Base-by-base conservation (phyloP, 2,797 vertebrate species). In the Cacajao melanocephalus region DNA sequence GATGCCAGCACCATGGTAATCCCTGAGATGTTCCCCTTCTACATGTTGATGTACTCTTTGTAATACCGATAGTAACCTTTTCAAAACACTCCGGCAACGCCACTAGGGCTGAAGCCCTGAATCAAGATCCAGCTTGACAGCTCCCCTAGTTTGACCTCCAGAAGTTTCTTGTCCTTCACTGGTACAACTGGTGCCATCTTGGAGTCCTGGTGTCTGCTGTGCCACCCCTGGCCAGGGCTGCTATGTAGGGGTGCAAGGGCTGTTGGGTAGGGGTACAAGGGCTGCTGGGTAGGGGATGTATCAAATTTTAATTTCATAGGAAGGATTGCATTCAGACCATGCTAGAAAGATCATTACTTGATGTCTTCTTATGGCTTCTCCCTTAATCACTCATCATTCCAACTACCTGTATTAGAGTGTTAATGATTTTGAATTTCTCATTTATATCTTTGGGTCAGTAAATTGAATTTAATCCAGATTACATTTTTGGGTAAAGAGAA, bases 41-140 rank as follows among this genome's bases (percentile, higher is more conserved):
- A 99, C 97, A 99, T 99, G 0, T 99, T 98, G 83, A 99, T 99
- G 94, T 99, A 99, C 98, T 99, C 99, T 97, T 99, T 99, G 98
- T 98, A 99, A 97, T 99, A 99, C 92, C 99, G 98, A 7, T 99
- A 88, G 0, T 99, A 98, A 86, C 99, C 99, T 99, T 19, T 55
- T 55, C 52, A 55, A 55, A 55, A 55, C 0, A 8, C 52, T 55
- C 20, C 1, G 20, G 20, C 52, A 55, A 22, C 2, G 3, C 52
- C 20, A 55, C 52, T 55, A 22, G 52, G 52, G 20, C 52, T 55
- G 52, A 55, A 55, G 52, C 22, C 52, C 52, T 55, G 8, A 20
- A 22, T 22, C 22, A 55, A 55, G 52, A 7, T 55, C 20, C 20
- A 55, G 20, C 52, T 20, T 55, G 52, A 20, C 52, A 55, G 52